A percentile compares a stretch with the other conserved stretches of the same genome.
Conservation (phyloP, 2,888 invertebrate species). For the Flexamia atlantica region DNA sequence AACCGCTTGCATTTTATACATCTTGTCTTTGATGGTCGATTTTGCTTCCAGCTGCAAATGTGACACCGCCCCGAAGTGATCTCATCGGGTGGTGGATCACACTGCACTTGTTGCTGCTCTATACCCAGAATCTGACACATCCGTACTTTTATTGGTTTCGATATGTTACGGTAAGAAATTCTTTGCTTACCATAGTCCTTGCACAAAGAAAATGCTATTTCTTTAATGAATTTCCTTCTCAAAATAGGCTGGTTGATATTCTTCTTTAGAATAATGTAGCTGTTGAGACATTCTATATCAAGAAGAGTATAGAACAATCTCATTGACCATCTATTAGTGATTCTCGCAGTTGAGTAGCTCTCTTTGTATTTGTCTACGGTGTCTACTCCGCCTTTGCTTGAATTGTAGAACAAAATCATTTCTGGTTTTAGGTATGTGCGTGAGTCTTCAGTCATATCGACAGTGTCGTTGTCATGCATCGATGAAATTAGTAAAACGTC, state of each 20-base stretch:
- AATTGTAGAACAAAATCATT: constrained; percentile 43
- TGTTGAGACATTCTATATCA: constrained; percentile 46
- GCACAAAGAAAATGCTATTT: too few species aligned
- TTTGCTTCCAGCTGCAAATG: too few species aligned
- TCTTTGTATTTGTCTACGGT: constrained; percentile 38
- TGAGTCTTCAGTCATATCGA: constrained; percentile 13
- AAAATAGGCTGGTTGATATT: constrained; percentile 23
- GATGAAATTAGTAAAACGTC: constrained; percentile 11
- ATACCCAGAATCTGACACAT: too few species aligned
- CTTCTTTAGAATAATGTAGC: constrained; percentile 44
- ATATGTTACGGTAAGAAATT: background rate
- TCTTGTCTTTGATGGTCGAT: too few species aligned
- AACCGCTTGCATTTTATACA: too few species aligned
- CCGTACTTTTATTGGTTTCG: too few species aligned
- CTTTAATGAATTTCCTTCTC: too few species aligned
- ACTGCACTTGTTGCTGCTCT: too few species aligned
- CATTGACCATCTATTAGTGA: constrained; percentile 50
- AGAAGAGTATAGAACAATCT: constrained; percentile 54
- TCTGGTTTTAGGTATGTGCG: constrained; percentile 35
- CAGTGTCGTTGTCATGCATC: too few species aligned
- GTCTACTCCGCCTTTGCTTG: constrained; percentile 49
- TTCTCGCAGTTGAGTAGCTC: constrained; percentile 50
- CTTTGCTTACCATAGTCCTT: background rate
- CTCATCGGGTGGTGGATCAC: background rate
- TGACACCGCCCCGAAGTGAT: too few species aligned